Percentiles rank a stretch among this genome's conserved stretches.
These are phyloP conservation scores for Drosophila nigritarsus DNA, from an alignment of 2,888 invertebrate species.

Conservation along the genomic window DNA sequence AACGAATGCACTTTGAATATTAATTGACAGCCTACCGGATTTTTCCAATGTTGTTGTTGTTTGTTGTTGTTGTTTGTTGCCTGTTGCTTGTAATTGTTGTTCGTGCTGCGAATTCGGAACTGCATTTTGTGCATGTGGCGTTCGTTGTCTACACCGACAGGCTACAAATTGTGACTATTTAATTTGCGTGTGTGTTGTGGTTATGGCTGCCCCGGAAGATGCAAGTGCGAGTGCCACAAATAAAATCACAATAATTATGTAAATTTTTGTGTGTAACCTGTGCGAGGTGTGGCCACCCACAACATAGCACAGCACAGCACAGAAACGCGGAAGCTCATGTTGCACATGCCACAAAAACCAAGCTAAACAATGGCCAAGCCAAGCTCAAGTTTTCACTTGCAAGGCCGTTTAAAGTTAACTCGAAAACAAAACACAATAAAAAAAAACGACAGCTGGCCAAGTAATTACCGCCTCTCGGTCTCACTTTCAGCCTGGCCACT, in stretches of 20 bases:
- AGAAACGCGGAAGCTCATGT: slow-evolving; percentile 59
- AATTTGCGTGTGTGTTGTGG: slow-evolving; percentile 27
- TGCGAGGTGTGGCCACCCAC: slow-evolving; percentile 67
- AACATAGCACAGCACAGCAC: slow-evolving; percentile 7
- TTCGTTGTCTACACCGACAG: slow-evolving; percentile 35
- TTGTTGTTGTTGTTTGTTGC: slow-evolving; percentile 4
- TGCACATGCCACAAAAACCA: slow-evolving; percentile 40
- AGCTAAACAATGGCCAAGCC: slow-evolving; percentile 38
- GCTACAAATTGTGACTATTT: slow-evolving; percentile 60
- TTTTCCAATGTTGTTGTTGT: slow-evolving; percentile 2
- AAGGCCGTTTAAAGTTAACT: slow-evolving; percentile 41
- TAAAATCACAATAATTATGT: slow-evolving; percentile 79
- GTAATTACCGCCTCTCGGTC: slow-evolving; percentile 68
- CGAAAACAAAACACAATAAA: background rate
- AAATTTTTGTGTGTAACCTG: slow-evolving; percentile 52
- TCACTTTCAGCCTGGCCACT: slow-evolving; percentile 64
- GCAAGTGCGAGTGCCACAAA: slow-evolving; percentile 48
- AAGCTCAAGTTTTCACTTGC: slow-evolving; percentile 61
- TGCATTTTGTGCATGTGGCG: slow-evolving; percentile 41
- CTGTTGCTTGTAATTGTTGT: slow-evolving; percentile 13
- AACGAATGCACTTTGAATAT: slow-evolving; percentile 68
- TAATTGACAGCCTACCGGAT: slow-evolving; percentile 56
- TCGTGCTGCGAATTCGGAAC: slow-evolving; percentile 50
- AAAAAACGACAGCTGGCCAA: slow-evolving; percentile 38
- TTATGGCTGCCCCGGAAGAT: slow-evolving; percentile 45